Evolutionary conservation across 1,140 invertebrate species (phyloP).

Genomic region (Helicoverpa armigera): DNA sequence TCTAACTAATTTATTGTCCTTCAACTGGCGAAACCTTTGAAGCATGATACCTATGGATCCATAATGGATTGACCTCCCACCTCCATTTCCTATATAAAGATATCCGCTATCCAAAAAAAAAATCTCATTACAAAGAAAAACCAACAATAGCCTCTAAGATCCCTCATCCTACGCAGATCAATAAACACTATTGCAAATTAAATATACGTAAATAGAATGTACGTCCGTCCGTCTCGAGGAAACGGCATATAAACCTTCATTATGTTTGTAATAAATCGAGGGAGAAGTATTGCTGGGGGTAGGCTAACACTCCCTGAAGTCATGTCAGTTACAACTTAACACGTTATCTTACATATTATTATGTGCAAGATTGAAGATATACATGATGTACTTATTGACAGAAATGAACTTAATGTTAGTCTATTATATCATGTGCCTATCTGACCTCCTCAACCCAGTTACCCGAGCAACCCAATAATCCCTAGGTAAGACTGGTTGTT

Average conservation of each 20-base stretch:
- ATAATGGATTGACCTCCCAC: no score
- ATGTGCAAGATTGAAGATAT: background rate
- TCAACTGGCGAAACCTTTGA: no score
- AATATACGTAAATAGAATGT: background rate
- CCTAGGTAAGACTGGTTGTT: no score
- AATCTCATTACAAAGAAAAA: background rate
- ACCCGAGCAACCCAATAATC: no score
- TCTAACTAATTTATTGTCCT: no score
- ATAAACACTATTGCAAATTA: conserved; percentile 3
- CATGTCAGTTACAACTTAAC: background rate
- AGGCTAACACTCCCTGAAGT: conserved; percentile 17
- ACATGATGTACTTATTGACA: no score
- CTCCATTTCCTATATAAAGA: no score
- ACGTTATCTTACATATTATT: background rate
- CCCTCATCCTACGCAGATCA: background rate
- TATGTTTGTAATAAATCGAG: conserved; percentile 13
- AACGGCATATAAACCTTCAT: conserved; percentile 8
- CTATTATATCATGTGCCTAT: no score
- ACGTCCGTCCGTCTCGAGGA: conserved; percentile 5
- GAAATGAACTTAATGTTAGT: no score
- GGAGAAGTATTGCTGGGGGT: background rate
- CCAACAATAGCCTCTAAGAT: background rate
- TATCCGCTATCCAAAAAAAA: background rate
- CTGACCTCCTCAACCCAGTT: no score
- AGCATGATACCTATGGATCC: no score